phyloP scores from a whole-genome alignment of 2,888 invertebrate genomes.

The Drosophila algonquin region DNA sequence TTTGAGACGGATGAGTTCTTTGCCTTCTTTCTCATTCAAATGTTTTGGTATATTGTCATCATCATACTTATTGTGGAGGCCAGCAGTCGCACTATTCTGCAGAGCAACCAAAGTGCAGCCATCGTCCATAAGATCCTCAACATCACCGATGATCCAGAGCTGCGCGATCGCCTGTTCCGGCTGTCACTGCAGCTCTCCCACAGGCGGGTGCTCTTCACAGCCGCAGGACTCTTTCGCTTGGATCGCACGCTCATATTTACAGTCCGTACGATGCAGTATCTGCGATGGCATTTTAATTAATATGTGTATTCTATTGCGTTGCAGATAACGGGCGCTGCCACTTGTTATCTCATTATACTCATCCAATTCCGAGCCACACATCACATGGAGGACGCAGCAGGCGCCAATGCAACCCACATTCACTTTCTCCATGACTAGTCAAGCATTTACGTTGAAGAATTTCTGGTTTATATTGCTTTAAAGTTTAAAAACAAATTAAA shows the following conservation, averaged over 20 bases:
- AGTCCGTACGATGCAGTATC: conserved; percentile 56
- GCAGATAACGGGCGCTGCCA: conserved; percentile 83
- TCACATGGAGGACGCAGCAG: conserved; percentile 55
- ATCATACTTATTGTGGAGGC: conserved; percentile 81
- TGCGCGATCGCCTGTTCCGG: conserved; percentile 78
- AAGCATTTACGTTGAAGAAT: neutral
- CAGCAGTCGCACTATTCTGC: conserved; percentile 77
- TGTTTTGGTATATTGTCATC: conserved; percentile 81
- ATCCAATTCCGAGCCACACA: conserved; percentile 81
- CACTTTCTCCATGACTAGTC: conserved; percentile 13
- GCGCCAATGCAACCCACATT: conserved; percentile 33
- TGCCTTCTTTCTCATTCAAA: conserved; percentile 81
- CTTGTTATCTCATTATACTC: conserved; percentile 84
- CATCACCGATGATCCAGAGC: conserved; percentile 75
- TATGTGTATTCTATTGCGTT: conserved; percentile 10
- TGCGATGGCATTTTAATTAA: neutral
- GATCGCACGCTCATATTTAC: conserved; percentile 83
- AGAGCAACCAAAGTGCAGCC: conserved; percentile 73
- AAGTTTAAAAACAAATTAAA: neutral
- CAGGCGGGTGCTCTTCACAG: conserved; percentile 82
- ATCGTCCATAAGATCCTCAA: conserved; percentile 82
- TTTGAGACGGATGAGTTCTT: conserved; percentile 82
- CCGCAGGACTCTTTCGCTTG: conserved; percentile 83
- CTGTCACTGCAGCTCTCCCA: conserved; percentile 82
- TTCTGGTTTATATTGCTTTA: neutral